phyloP scores from a whole-genome alignment of 2,888 invertebrate species.

The Phania funesta region DNA sequence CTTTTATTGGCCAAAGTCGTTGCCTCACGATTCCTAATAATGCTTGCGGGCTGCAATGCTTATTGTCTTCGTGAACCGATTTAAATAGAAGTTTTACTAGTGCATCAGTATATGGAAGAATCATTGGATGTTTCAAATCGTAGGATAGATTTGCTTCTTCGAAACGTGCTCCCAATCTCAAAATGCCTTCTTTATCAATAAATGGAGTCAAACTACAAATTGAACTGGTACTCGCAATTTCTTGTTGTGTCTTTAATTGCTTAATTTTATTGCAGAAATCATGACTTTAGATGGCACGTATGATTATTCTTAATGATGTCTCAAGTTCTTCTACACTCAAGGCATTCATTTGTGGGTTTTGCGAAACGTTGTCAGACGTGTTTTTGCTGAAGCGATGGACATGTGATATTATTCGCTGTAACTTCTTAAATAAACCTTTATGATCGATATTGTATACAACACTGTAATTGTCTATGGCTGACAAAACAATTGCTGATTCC shows the following conservation, averaged over 20 bases:
- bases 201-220: too few species aligned
- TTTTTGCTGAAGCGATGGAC: not conserved
- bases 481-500: not conserved
- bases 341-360: too few species aligned
- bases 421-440: not conserved
- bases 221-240: too few species aligned
- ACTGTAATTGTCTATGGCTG: not conserved
- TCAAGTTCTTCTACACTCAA: too few species aligned
- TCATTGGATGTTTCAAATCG: not conserved
- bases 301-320: too few species aligned
- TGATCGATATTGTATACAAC: not conserved
- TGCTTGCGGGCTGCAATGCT: too few species aligned
- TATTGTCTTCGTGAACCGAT: too few species aligned
- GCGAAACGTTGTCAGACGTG: too few species aligned
- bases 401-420: not conserved
- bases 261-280: not conserved
- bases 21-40: not conserved
- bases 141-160: not conserved
- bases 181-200: too few species aligned
- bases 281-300: not conserved
- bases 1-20: not conserved
- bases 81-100: not conserved
- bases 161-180: not conserved
- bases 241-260: not conserved
- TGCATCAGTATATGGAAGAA: not conserved